Percentiles rank a stretch among this genome's conserved stretches.
These are phyloP conservation scores for Apeltes quadracus DNA, from an alignment of 2,113 vertebrate species.

Conservation along the genomic window DNA sequence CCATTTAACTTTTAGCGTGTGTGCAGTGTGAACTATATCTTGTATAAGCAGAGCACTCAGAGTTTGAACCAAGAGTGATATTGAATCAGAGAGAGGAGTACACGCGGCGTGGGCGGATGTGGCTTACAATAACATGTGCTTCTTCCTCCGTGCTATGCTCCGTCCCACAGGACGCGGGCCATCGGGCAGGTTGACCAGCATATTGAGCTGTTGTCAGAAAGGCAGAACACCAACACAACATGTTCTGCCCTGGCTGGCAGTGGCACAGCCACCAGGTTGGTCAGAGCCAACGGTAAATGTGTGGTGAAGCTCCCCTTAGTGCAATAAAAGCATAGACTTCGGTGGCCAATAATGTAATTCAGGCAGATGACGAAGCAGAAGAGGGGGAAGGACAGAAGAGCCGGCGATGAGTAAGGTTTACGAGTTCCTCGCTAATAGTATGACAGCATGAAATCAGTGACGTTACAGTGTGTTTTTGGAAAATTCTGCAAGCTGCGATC, in stretches of 20 bases:
- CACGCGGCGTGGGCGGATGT: not conserved
- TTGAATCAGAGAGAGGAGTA: conserved; percentile 23
- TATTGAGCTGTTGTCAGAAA: conserved; percentile 24
- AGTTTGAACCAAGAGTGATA: not conserved
- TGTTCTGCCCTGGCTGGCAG: not conserved
- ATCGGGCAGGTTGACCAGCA: conserved; percentile 9
- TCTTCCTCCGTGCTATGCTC: conserved; percentile 6
- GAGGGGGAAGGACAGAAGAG: not conserved
- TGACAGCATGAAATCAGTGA: conserved; percentile 1
- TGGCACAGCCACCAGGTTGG: conserved; percentile 13
- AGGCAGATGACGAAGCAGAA: not conserved
- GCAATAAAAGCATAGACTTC: not conserved
- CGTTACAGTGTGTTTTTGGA: not conserved
- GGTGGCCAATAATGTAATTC: conserved; percentile 3
- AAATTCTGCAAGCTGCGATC: not conserved
- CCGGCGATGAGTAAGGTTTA: not conserved
- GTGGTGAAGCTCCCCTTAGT: not conserved
- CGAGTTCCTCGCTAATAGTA: not conserved
- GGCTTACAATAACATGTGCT: not conserved
- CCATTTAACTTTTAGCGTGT: not conserved
- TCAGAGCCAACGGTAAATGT: conserved; percentile 14
- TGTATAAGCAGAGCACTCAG: not conserved
- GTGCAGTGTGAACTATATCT: not conserved
- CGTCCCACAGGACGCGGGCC: conserved; percentile 13
- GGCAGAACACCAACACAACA: conserved; percentile 20